These are phyloP conservation scores for Gasterosteus nipponicus DNA, from an alignment of 2,113 vertebrate species.

Conservation along the genomic window DNA sequence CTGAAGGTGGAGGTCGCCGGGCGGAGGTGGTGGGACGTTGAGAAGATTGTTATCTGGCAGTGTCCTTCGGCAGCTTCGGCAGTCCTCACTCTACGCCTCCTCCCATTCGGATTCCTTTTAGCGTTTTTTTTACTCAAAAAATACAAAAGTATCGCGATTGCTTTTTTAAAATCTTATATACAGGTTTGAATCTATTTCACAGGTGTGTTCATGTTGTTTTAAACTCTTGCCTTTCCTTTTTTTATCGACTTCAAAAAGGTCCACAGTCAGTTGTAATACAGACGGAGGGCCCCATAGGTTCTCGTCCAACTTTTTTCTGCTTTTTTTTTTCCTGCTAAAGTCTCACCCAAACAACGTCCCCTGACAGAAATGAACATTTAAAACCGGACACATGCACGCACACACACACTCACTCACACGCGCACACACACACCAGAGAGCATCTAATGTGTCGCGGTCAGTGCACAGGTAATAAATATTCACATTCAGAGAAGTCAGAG, in stretches of 20 bases:
- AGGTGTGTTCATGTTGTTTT: constrained; percentile 50
- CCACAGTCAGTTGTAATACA: constrained; percentile 36
- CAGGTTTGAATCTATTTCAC: constrained; percentile 72
- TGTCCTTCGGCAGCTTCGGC: constrained; percentile 60
- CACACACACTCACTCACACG: constrained; percentile 7
- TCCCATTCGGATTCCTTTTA: constrained; percentile 60
- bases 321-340: constrained; percentile 58
- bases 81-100: constrained; percentile 47
- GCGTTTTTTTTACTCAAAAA: constrained; percentile 77
- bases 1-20: constrained; percentile 1
- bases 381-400: constrained; percentile 52
- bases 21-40: constrained; percentile 43
- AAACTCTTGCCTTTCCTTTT: constrained; percentile 45
- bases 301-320: constrained; percentile 74
- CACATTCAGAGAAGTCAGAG: constrained; percentile 78
- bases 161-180: constrained; percentile 65
- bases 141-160: constrained; percentile 76
- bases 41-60: constrained; percentile 68
- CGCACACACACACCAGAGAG: constrained; percentile 58
- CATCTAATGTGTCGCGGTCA: constrained; percentile 67
- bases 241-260: constrained; percentile 49
- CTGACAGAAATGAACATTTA: constrained; percentile 69
- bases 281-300: constrained; percentile 70
- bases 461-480: constrained; percentile 78
- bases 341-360: constrained; percentile 71